Conservation (phyloP, 92 coral and sea anemone genomes). For the Parazoanthus atlanticus region DNA sequence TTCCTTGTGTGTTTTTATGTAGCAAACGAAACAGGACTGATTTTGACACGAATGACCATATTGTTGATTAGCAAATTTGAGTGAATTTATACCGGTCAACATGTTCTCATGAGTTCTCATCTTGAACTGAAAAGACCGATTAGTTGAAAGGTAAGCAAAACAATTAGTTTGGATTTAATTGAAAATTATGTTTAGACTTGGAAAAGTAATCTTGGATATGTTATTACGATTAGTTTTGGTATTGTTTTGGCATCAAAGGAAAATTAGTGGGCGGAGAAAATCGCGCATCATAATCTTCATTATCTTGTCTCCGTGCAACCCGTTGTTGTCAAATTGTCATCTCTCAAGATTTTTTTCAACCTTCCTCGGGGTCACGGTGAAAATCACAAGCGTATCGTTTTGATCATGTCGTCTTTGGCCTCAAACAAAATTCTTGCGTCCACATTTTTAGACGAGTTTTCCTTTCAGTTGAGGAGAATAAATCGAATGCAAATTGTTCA, state of each 20-base stretch:
- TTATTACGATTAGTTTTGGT: constrained; percentile 5
- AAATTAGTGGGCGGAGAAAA: constrained; percentile 29
- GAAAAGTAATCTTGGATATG: constrained; percentile 1
- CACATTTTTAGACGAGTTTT: neutral
- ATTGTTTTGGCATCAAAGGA: constrained; percentile 9
- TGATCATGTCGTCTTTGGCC: neutral
- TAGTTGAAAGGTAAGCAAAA: constrained; percentile 13
- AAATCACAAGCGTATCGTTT: neutral
- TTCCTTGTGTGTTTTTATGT: neutral
- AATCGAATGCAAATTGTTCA: neutral
- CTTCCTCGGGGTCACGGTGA: neutral
- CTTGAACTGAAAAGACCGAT: neutral
- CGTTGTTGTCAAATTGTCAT: neutral
- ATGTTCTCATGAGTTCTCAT: neutral
- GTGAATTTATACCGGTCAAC: neutral
- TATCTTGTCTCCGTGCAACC: neutral
- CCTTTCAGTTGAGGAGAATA: neutral
- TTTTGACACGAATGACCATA: constrained; percentile 11
- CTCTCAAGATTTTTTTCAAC: neutral
- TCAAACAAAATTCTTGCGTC: neutral
- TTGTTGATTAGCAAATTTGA: constrained; percentile 12
- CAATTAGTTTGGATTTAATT: constrained; percentile 5
- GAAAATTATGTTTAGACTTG: constrained; percentile 15
- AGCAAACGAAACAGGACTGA: constrained; percentile 1
- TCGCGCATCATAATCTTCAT: constrained; percentile 15